phyloP scores from a whole-genome alignment of 2,113 vertebrate genomes.

The Canis aureus region DNA sequence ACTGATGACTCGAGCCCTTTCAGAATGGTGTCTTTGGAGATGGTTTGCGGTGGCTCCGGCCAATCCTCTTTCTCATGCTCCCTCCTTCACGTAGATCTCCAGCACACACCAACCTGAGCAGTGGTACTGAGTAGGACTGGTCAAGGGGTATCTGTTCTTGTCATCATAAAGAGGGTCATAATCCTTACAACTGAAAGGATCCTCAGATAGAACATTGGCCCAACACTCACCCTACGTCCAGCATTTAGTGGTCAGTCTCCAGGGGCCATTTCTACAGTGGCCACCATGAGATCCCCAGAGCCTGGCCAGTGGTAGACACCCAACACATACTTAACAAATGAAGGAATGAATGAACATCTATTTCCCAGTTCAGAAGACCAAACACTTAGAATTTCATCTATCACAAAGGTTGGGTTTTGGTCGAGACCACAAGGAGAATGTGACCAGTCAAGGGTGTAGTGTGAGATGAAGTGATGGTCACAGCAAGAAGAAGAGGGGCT shows the following conservation, averaged over 20 bases:
- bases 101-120: neutral
- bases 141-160: neutral
- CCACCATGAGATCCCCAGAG: neutral
- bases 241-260: neutral
- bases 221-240: neutral
- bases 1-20: conserved; percentile 33
- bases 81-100: conserved; percentile 51
- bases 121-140: neutral
- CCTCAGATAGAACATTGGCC: neutral
- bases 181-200: neutral
- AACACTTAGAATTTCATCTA: neutral
- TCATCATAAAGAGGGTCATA: neutral
- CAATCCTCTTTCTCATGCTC: neutral
- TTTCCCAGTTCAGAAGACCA: neutral
- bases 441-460: neutral
- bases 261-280: neutral
- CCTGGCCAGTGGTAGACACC: neutral
- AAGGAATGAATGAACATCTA: neutral
- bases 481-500: neutral
- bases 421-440: neutral
- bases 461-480: neutral
- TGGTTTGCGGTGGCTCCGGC: neutral
- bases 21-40: conserved; percentile 28
- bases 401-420: neutral
- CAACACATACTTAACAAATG: neutral